Evolutionary conservation across 2,888 invertebrate species (phyloP), one percentile per base, ranked within the genome.

Genomic region (Octonoba sinensis): DNA sequence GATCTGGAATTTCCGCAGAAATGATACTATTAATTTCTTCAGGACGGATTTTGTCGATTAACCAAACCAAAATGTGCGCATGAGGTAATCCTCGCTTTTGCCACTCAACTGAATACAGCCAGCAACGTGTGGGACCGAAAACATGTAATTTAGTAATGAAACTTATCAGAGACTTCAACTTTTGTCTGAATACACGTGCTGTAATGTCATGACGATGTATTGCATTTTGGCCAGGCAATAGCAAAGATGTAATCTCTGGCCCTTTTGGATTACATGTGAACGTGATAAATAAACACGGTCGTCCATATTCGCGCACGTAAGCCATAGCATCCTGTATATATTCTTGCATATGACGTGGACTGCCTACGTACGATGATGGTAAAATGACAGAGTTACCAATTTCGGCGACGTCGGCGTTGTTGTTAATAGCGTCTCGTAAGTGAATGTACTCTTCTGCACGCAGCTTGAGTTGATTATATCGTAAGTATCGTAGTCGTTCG

Each of bases 241-340:
- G n/a, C n/a, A n/a, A n/a, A n/a, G n/a, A n/a, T n/a, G n/a, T n/a
- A 47, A 88, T 87, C 75, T 88, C 87, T 27, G 24, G 51, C 87
- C 87, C 88, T 22, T 82, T 84, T 15, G 87, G 86, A 78, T 87
- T 88, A 62, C 86, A 86, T 1, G 87, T 88, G 67, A 86, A 83
- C 1, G 87, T 88, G 11, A 87, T 66, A 71, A 87, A 87, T n/a
- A 85, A 66, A 77, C 86, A 85, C 1, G 87, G 87, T 44, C 84
- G 84, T 22, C 86, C 86, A 75, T 73, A 87, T 13, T 72, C 24
- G 2, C 86, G 71, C 13, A 87, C 86, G 56, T 86, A 84, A 13
- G 85, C 60, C 85, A 87, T 86, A 2, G 86, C 86, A 83, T 87
- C 86, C 70, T 86, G 85, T 44, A 78, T 83, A 11, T 84, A 72